Conservation (phyloP, 2,113 vertebrate genomes). For the Rhinopomastus cyanomelas region DNA sequence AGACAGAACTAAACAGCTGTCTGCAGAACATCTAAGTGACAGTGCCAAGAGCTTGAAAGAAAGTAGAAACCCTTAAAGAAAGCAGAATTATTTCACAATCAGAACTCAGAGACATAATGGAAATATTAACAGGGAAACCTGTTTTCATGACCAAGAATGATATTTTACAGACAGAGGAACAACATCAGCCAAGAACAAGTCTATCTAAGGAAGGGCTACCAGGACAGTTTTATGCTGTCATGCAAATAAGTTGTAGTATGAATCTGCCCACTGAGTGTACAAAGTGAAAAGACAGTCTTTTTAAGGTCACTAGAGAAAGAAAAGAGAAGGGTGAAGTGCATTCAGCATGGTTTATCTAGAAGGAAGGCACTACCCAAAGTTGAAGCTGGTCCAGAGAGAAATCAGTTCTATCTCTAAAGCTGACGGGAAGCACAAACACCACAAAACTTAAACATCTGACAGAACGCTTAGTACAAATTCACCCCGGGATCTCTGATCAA, state of each 20-base stretch:
- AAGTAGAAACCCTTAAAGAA: background rate
- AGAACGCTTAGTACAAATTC: background rate
- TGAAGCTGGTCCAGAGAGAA: background rate
- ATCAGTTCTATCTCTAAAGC: background rate
- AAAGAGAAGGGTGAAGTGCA: background rate
- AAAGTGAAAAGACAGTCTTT: background rate
- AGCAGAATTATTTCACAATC: background rate
- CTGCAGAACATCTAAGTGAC: background rate
- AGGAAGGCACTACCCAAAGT: background rate
- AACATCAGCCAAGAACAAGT: background rate
- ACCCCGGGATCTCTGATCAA: fast-evolving
- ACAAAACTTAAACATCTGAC: background rate
- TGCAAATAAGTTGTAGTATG: background rate
- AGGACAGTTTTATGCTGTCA: background rate
- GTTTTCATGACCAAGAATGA: background rate
- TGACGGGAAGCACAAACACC: background rate
- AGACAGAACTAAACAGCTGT: background rate
- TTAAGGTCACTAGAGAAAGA: background rate
- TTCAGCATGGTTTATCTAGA: background rate
- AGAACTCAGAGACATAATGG: background rate
- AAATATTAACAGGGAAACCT: background rate
- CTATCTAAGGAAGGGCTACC: background rate
- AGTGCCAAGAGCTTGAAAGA: background rate
- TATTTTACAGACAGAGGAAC: background rate
- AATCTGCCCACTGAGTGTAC: background rate